These are phyloP conservation scores for Myzus persicae DNA, from an alignment of 1,140 invertebrate genomes.

Conservation along the genomic window DNA sequence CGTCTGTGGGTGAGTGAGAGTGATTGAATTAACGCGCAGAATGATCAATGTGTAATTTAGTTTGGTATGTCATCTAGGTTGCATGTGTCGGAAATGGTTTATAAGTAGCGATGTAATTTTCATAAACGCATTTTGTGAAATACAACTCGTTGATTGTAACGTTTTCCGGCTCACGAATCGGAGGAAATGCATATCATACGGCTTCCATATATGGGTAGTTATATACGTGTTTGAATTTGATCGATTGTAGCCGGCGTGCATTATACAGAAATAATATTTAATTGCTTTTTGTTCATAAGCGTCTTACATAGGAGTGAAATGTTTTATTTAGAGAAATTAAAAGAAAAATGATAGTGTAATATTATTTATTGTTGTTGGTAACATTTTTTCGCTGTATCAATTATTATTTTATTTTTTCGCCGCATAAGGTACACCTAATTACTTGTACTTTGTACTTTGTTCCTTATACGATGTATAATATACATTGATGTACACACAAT, in stretches of 20 bases:
- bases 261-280: too few relatives aligned
- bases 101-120: background rate
- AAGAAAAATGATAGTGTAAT: background rate
- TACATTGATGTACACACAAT: background rate
- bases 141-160: too few relatives aligned
- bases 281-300: background rate
- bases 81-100: background rate
- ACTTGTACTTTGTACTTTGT: background rate
- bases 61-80: background rate
- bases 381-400: background rate
- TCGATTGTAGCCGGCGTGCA: too few relatives aligned
- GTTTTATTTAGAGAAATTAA: too few relatives aligned
- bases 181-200: background rate
- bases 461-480: background rate
- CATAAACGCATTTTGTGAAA: background rate
- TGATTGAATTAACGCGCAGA: background rate
- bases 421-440: too few relatives aligned
- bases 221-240: too few relatives aligned
- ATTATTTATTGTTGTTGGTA: background rate
- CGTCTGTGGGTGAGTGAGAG: background rate
- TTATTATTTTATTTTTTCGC: background rate
- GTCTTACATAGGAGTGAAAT: background rate
- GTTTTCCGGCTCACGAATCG: too few relatives aligned
- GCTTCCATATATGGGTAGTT: too few relatives aligned
- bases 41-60: slow-evolving; percentile 20